A percentile compares a stretch with the other conserved stretches of the same genome.
Evolutionary conservation across 1,140 invertebrate species (phyloP).

Genomic region (Nephotettix cincticeps): DNA sequence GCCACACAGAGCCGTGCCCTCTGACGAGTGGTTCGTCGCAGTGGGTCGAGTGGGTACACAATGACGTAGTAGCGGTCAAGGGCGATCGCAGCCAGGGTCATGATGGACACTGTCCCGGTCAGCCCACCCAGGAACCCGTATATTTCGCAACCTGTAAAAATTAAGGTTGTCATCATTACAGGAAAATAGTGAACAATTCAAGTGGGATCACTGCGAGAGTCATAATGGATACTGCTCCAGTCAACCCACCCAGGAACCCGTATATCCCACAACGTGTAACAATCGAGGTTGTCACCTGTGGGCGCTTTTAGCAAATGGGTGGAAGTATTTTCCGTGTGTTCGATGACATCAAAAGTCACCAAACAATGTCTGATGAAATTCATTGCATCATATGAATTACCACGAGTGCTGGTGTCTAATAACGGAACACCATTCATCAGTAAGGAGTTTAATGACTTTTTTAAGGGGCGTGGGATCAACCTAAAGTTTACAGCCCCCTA

Average conservation of each 20-base stretch:
- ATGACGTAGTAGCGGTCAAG: slow-evolving; percentile 70
- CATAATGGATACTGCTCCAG: slow-evolving; percentile 68
- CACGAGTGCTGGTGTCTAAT: no score
- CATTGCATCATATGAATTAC: no score
- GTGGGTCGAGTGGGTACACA: slow-evolving; percentile 65
- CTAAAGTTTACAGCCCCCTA: no score
- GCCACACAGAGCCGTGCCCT: slow-evolving; percentile 62
- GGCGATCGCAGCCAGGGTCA: slow-evolving; percentile 66
- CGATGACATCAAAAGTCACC: no score
- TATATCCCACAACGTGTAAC: slow-evolving; percentile 69
- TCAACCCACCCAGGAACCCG: slow-evolving; percentile 69
- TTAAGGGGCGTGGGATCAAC: no score
- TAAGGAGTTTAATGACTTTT: no score
- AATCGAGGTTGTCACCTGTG: no score
- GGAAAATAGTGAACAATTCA: slow-evolving; percentile 49
- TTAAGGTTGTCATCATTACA: no score
- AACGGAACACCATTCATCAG: no score
- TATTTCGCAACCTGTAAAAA: slow-evolving; percentile 63
- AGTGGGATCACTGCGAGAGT: slow-evolving; percentile 67
- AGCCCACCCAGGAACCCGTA: slow-evolving; percentile 72
- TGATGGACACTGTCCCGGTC: slow-evolving; percentile 69
- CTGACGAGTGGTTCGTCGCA: slow-evolving; percentile 56
- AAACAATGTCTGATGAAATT: no score
- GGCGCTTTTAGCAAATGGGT: no score
- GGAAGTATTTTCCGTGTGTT: no score